Base-by-base conservation (phyloP, 2,888 invertebrate species). In the Portevinia maculata region DNA sequence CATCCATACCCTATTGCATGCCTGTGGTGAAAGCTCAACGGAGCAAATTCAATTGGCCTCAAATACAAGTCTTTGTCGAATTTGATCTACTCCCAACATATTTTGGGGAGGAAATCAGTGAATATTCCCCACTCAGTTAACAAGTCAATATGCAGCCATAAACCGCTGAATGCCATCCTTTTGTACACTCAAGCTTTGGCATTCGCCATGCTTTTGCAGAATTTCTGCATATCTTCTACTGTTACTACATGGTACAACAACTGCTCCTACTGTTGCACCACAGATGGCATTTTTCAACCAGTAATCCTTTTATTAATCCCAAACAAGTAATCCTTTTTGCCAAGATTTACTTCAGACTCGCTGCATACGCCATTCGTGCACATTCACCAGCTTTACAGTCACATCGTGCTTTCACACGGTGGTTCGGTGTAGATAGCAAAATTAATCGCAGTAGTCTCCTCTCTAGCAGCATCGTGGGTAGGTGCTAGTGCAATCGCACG, bases 271-370 rank as follows among this genome's bases (percentile, higher is more conserved):
- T 65, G 76, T 59, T 71, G 76, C 64, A 73, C 79, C 84, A 69
- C 84, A 84, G 84, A 84, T 84, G 84, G 57, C 59, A 79, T 64
- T 84, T 79, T 79, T 73, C 73, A 74, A 64, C 84, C 69, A 67
- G 69, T 74, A 79, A 84, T 84, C 79, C 84, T 64, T 84, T 84
- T 84, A 84, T 79, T 84, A 84, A 84, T 79, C 79, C 69, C 69
- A 44, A 79, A 65, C 73, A 69, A 79, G 84, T 84, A 84, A 84
- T 79, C 79, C 69, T 53, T 84, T 79, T 79, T 84, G 73, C 79
- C 69, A 84, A 84, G 84, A 84, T 84, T 84, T 84, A 83, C 83
- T 78, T 83, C 50, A 73, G 53, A 65, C 53, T 55, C 65, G 2
- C 24, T 24, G 3, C 46, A 59, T 60, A 17, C 53, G 53, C 32